Conservation (phyloP, 2,888 invertebrate species). For the Diarsia brunnea region DNA sequence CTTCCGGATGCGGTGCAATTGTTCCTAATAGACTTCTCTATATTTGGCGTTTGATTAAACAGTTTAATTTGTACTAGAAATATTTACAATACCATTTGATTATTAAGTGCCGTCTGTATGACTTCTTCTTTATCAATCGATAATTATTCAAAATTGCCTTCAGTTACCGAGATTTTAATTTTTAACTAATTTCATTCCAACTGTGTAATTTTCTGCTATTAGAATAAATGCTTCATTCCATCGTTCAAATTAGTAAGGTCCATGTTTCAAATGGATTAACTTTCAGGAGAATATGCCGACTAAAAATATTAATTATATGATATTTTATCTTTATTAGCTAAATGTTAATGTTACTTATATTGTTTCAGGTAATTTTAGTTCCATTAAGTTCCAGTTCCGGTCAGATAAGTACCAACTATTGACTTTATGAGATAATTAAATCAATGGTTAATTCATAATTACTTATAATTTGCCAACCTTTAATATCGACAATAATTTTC, state of each 20-base stretch:
- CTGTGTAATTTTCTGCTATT: not conserved
- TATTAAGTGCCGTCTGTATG: not conserved
- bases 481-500: not conserved
- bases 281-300: not conserved
- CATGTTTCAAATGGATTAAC: not conserved
- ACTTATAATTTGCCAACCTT: not conserved
- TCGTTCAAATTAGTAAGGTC: not conserved
- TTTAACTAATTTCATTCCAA: not conserved
- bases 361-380: constrained; percentile 62
- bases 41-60: constrained; percentile 45
- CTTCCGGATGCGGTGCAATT: constrained; percentile 45
- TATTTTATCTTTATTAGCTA: not conserved
- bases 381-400: not conserved
- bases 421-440: not conserved
- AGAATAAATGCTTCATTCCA: not conserved
- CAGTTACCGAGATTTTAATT: not conserved
- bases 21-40: constrained; percentile 55
- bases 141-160: not conserved
- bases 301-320: not conserved
- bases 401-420: constrained; percentile 29
- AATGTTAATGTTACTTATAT: constrained; percentile 36
- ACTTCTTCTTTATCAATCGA: not conserved
- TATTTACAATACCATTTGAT: not conserved
- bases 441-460: not conserved
- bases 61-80: not conserved